Conservation (phyloP, 2,888 invertebrate genomes). For the Parapristionchus giblindavisi region DNA sequence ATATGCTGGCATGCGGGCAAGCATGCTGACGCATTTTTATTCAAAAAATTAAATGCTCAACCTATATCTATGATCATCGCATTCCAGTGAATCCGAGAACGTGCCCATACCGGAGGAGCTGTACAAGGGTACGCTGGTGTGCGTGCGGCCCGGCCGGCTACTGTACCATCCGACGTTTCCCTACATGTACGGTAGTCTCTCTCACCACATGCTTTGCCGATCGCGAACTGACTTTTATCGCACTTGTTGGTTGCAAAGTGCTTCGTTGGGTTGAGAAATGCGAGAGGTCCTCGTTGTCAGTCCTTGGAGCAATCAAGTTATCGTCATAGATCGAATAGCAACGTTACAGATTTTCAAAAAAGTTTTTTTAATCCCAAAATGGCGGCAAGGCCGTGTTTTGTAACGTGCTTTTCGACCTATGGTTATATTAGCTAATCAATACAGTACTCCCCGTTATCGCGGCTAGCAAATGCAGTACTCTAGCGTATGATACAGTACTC, state of each 20-base stretch:
- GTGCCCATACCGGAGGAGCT: background rate
- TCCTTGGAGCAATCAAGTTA: background rate
- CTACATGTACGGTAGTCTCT: background rate
- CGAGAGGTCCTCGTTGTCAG: background rate
- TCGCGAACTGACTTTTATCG: background rate
- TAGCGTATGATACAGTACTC: background rate
- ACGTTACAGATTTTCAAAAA: background rate
- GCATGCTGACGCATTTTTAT: no score
- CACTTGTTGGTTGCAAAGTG: background rate
- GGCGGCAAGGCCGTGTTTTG: no score
- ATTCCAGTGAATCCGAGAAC: no score
- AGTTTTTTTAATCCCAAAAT: background rate
- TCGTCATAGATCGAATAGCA: background rate
- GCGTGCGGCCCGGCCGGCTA: background rate
- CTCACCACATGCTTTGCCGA: background rate
- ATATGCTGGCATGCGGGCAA: no score
- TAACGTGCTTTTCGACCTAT: no score
- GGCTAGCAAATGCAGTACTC: no score
- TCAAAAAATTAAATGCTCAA: no score
- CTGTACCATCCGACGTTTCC: conserved; percentile 29
- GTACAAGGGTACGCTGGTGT: background rate
- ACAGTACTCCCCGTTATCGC: background rate
- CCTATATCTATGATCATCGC: no score
- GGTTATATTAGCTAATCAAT: no score
- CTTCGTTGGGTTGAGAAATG: background rate